Base-by-base conservation (phyloP, 2,113 vertebrate genomes). In the Heterotis niloticus region DNA sequence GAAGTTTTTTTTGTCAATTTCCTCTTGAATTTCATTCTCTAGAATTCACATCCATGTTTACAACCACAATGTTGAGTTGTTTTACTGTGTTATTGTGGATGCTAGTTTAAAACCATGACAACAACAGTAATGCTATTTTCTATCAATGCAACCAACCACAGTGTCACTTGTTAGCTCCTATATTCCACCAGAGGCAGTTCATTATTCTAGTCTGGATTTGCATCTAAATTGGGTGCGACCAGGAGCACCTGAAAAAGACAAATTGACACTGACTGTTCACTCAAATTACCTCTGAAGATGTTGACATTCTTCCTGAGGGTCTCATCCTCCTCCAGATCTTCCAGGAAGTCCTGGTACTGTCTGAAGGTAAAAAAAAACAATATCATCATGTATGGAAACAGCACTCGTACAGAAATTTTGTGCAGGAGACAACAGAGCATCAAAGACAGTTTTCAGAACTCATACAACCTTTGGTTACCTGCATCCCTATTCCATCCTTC, bases 241-340 rank as follows among this genome's bases (percentile, higher is more conserved):
- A 9, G 17, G 18, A 23, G 64, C 10, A 1, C 56, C 26, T 9
- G 17, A 24, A 14, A 54, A 28, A 54, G 24, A 13, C 23, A 62
- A 62, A 62, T 12, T 44, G 34, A 44, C 34, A 44, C n/a, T n/a
- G 34, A 44, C 34, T 44, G 34, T 44, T 44, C 34, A 44, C 3
- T 64, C 57, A 64, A 60, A 75, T 91, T 90, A 98, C 98, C 96
- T 93, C 90, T 94, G 83, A 95, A 99, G 88, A 99, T 98, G 88
- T 98, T 98, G 78, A 99, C 65, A 26, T 98, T 99, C 87, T 96
- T 99, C 81, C 98, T 94, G 79, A 98, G 92, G n/a, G 93, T 81
- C 82, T 98, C 96, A 85, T 99, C 98, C 83, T 99, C 98, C 86
- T 99, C 98, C 12, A 99, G 93, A 89, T 99, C 97, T 87, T 99